phyloP scores from a whole-genome alignment of 64 coral and sea anemone species.

The Hydrozoanthus tunicans region DNA sequence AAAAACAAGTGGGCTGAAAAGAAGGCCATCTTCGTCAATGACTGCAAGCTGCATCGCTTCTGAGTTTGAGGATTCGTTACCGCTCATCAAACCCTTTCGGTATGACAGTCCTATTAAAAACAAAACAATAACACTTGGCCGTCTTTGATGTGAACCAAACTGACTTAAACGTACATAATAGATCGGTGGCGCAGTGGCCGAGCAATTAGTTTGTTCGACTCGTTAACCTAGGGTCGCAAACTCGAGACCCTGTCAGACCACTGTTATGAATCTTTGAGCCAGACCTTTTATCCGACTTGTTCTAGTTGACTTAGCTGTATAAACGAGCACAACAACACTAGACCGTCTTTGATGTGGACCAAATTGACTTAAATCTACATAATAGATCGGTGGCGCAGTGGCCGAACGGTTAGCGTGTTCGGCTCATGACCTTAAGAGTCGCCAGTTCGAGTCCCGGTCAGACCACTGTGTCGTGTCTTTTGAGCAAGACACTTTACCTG shows the following conservation, averaged over 20 bases:
- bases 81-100: conserved; percentile 74
- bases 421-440: too few species aligned
- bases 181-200: too few species aligned
- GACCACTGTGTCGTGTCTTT: too few species aligned
- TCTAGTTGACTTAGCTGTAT: conserved; percentile 78
- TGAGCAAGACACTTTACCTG: too few species aligned
- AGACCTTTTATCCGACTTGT: conserved; percentile 65
- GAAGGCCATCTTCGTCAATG: conserved; percentile 61
- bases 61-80: conserved; percentile 51
- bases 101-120: conserved; percentile 82
- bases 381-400: too few species aligned
- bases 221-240: too few species aligned
- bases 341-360: background rate
- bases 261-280: too few species aligned
- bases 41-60: conserved; percentile 72
- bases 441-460: too few species aligned
- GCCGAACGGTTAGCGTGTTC: too few species aligned
- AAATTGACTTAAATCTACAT: background rate
- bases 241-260: too few species aligned
- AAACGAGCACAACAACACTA: background rate
- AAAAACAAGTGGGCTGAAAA: conserved; percentile 6
- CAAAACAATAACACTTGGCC: background rate
- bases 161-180: too few species aligned
- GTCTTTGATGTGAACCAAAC: background rate
- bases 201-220: too few species aligned